These are phyloP conservation scores for Heliconius nattereri DNA, from an alignment of 1,140 invertebrate genomes.

Conservation along the genomic window DNA sequence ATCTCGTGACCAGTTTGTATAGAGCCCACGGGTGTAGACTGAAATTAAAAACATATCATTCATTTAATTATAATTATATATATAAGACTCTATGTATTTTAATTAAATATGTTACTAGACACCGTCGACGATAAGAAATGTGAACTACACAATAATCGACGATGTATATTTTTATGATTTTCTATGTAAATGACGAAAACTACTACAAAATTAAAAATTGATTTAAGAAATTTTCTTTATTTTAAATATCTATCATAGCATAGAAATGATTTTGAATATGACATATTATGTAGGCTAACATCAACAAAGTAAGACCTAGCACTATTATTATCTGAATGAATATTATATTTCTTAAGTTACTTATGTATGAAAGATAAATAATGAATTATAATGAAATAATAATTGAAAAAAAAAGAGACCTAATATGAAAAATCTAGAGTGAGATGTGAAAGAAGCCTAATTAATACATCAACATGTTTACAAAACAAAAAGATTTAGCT, in stretches of 20 bases:
- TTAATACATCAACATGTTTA: neutral
- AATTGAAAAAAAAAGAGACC: too few relatives aligned
- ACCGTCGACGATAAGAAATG: neutral
- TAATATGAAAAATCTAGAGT: neutral
- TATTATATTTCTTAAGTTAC: neutral
- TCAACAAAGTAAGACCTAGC: neutral
- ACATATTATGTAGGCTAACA: neutral
- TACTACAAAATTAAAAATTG: too few relatives aligned
- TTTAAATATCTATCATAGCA: neutral
- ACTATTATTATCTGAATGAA: neutral
- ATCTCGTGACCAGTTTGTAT: slow-evolving; percentile 94
- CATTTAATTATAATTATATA: too few relatives aligned
- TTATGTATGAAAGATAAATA: neutral
- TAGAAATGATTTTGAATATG: neutral
- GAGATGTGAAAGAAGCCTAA: neutral
- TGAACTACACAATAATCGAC: too few relatives aligned
- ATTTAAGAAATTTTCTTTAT: too few relatives aligned
- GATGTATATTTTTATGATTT: too few relatives aligned
- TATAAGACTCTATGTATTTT: slow-evolving; percentile 33
- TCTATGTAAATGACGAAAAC: too few relatives aligned
- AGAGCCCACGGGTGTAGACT: slow-evolving; percentile 96
- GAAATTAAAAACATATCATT: slow-evolving; percentile 50
- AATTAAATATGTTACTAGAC: neutral
- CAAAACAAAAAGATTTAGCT: slow-evolving; percentile 27
- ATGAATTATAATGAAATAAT: neutral